Percentiles rank a stretch among this genome's conserved stretches.
Evolutionary conservation across 2,888 invertebrate species (phyloP).

Genomic region (Cephus spinipes): DNA sequence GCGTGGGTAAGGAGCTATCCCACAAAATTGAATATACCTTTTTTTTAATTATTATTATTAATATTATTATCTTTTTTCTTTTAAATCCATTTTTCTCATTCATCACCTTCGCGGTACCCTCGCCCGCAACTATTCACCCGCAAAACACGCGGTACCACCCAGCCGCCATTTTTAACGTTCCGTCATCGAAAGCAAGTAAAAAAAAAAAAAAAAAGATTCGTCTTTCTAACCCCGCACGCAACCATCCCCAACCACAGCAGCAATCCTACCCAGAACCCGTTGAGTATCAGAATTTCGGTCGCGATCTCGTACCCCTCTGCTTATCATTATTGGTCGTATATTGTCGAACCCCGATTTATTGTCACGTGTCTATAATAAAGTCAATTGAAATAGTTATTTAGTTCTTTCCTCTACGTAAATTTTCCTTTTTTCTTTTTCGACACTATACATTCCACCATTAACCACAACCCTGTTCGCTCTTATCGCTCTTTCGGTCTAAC

Average conservation of each 20-base stretch:
- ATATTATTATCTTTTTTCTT: conserved; percentile 6
- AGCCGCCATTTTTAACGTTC: neutral
- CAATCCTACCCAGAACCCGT: neutral
- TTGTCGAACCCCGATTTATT: conserved; percentile 25
- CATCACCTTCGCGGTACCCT: neutral
- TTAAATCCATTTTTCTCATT: conserved; percentile 10
- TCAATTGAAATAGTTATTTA: conserved; percentile 20
- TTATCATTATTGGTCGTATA: neutral
- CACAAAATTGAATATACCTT: conserved; percentile 54
- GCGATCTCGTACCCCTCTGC: neutral
- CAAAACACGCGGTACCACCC: neutral
- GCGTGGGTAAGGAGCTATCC: conserved; percentile 58
- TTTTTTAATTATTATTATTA: conserved; percentile 20
- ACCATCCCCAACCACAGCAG: neutral
- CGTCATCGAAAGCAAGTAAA: conserved; percentile 11
- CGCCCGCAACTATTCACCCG: neutral
- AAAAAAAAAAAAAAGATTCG: conserved; percentile 15
- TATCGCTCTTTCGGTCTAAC: no score
- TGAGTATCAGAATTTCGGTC: neutral
- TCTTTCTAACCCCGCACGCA: neutral
- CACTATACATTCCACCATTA: conserved; percentile 35
- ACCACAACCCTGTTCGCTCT: neutral
- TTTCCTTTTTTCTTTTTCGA: conserved; percentile 21
- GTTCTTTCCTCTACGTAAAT: conserved; percentile 32
- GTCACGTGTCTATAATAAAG: conserved; percentile 34